Evolutionary conservation across 1,140 invertebrate species (phyloP), one percentile per base, ranked within the genome.

Genomic region (Zaprionus inermis): DNA sequence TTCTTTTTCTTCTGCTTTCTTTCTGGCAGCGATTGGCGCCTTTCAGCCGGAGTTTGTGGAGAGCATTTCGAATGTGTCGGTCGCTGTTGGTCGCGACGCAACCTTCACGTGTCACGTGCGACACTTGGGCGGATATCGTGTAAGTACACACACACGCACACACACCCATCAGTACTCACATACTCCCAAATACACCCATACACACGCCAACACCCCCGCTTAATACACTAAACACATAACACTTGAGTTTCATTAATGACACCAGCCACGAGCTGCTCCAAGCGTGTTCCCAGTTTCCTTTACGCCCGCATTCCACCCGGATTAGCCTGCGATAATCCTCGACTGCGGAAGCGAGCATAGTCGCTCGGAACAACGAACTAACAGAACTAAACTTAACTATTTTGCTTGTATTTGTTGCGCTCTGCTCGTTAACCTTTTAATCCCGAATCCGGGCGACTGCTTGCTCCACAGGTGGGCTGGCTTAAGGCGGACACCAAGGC

Each of bases 81-180:
- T 98, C 46, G 94, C 97, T 66, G 93, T 97, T 51, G 97, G 97
- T 68, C 94, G 97, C 90, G 97, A 98, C 92, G 97, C 97, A 49
- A 96, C 95, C 56, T 97, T 98, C 91, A 96, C 95, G 86, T 98
- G 97, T 93, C 94, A 96, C 81, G 97, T 98, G 36, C 95, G 96
- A 80, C 96, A 97, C 93, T 94, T 98, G 76, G 97, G 97, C 54
- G 96, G 96, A 88, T 98, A 98, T 93, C 96, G 97, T 94, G 97
- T 98, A 94, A 96, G 95, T 94, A 81, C 44, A 59, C 7, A 46
- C 69, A 59, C 56, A 56, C 32, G 12, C 22, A 60, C 18, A 28
- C 12, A 34, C 30, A 32, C 57, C 24, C 56, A 36, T 24, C 1
- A 2, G 4, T 24, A 28, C 32, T 34, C 34, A 57, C 59, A 70